These are phyloP conservation scores for Anoplopoma fimbria DNA, from an alignment of 2,113 vertebrate genomes.

Conservation along the genomic window DNA sequence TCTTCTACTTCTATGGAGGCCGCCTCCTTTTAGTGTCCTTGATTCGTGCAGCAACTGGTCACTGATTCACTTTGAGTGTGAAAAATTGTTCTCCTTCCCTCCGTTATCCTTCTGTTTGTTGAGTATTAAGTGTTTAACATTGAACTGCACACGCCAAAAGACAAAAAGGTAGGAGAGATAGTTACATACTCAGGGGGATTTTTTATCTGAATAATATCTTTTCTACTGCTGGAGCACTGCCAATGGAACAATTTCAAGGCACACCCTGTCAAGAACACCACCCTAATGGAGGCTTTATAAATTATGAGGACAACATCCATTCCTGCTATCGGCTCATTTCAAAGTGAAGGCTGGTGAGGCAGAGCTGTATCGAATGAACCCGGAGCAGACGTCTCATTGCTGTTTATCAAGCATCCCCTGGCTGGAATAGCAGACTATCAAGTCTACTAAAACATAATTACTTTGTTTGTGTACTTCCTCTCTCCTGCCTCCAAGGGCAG, in stretches of 20 bases:
- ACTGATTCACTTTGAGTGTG: constrained; percentile 26
- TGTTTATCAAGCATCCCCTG: constrained; percentile 66
- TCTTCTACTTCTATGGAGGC: background rate
- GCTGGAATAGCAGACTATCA: constrained; percentile 56
- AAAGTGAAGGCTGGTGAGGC: constrained; percentile 48
- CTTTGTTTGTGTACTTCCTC: constrained; percentile 70
- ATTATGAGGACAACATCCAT: constrained; percentile 62
- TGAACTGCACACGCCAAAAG: constrained; percentile 13
- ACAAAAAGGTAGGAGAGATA: constrained; percentile 14
- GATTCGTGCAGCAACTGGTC: constrained; percentile 34
- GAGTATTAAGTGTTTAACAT: constrained; percentile 17
- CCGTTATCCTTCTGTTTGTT: constrained; percentile 30
- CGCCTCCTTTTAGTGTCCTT: constrained; percentile 5
- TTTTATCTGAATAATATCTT: constrained; percentile 52
- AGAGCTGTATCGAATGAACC: constrained; percentile 64
- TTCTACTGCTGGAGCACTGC: constrained; percentile 14
- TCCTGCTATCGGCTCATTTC: constrained; percentile 67
- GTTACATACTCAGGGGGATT: constrained; percentile 21
- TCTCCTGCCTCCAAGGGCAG: constrained; percentile 64
- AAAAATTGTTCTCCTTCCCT: background rate
- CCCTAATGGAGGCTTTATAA: constrained; percentile 69
- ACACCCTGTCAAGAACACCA: constrained; percentile 56
- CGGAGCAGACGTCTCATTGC: constrained; percentile 54
- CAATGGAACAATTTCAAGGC: constrained; percentile 56
- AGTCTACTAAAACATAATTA: constrained; percentile 77